Conservation (phyloP, 2,888 invertebrate species). For the Drosophila neoperkinsi region DNA sequence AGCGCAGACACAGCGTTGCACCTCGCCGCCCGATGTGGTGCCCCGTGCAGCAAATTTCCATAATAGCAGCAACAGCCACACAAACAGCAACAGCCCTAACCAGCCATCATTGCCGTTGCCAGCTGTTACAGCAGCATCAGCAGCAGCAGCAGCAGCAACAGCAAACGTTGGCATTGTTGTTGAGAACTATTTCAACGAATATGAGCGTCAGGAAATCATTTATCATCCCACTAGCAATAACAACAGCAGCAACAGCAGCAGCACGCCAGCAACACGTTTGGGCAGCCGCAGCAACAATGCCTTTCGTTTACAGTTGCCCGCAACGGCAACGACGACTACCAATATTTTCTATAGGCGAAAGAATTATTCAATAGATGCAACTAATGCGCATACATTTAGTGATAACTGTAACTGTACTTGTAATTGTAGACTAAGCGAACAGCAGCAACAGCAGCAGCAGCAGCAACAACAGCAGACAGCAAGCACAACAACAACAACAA, state of each 20-base stretch:
- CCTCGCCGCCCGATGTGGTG: constrained; percentile 84
- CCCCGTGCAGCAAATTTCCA: constrained; percentile 82
- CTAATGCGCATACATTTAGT: constrained; percentile 80
- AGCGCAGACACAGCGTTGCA: constrained; percentile 76
- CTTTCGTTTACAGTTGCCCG: constrained; percentile 71
- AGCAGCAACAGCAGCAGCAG: constrained; percentile 22
- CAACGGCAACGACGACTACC: constrained; percentile 63
- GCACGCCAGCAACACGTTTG: constrained; percentile 56
- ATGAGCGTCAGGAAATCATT: constrained; percentile 85
- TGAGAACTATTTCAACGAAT: constrained; percentile 84
- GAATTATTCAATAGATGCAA: constrained; percentile 69
- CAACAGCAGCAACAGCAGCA: constrained; percentile 49
- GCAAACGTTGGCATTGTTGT: constrained; percentile 81
- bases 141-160: constrained; percentile 34
- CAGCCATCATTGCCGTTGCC: constrained; percentile 49
- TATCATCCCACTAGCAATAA: constrained; percentile 69
- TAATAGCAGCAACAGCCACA: constrained; percentile 54
- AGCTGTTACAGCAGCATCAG: constrained; percentile 27
- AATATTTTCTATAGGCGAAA: constrained; percentile 72
- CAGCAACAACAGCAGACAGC: constrained; percentile 23
- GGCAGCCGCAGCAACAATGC: constrained; percentile 64
- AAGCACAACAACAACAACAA: constrained; percentile 20
- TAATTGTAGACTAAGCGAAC: constrained; percentile 72
- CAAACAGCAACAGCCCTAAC: constrained; percentile 40
- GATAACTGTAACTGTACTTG: constrained; percentile 79